Base-by-base conservation (phyloP, 2,888 invertebrate species). In the Agrotis segetum region DNA sequence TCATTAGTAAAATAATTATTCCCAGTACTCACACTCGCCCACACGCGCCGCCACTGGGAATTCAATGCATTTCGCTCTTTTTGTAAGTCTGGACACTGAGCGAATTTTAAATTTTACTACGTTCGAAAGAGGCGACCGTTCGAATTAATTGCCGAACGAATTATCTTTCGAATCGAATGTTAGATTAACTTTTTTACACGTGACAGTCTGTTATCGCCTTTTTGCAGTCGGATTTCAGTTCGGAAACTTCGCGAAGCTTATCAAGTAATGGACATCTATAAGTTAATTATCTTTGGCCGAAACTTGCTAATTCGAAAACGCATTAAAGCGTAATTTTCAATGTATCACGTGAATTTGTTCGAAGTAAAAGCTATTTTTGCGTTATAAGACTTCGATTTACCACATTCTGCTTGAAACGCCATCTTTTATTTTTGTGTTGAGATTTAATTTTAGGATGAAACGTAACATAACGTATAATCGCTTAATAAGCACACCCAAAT, bases 61-160 rank as follows among this genome's bases (percentile, higher is more conserved):
- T 69, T 77, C 34, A 62, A 49, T 81, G 79, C 81, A 82, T 85
- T 86, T 82, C 77, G 87, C 87, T 85, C 65, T 67, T 81, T 77
- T 81, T 78, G 85, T 87, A 83, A 81, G 84, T 85, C 83, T 85
- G 78, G 79, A 85, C 83, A 76, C 66, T 40, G 69, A 82, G 59
- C 72, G 74, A 81, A 75, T 81, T 84, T 84, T 46, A 77, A 75
- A 72, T 76, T 72, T 65, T 49, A 70, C 70, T 70, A 52, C 58
- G 17, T n/a, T 49, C 67, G 55, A 76, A 84, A 82, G 75, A 72
- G 71, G 74, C 84, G 85, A 83, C 74, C 82, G 82, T 85, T 87
- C 69, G 79, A 87, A 87, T 89, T 89, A 89, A 90, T 90, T 88
- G 81, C 78, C 64, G 77, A 84, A 82, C 66, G 79, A 85, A 87